Evolutionary conservation across 2,797 vertebrate genomes (phyloP).

Genomic region (Monodelphis domestica): DNA sequence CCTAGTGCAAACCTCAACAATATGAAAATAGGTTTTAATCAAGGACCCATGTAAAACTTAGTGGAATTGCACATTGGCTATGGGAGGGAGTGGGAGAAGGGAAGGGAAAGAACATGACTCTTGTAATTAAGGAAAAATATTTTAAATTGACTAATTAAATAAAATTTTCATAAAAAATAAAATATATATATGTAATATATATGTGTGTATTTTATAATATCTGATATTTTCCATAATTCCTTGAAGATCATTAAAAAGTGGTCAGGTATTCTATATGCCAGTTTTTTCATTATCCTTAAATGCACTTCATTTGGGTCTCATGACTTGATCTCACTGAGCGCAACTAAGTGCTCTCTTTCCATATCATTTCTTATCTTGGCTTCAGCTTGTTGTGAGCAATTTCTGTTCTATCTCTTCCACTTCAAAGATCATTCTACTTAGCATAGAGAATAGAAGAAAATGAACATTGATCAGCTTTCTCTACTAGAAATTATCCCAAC

Average conservation of each 20-base stretch:
- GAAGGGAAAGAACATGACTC: no score
- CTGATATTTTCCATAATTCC: neutral
- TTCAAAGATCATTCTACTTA: neutral
- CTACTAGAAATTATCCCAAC: neutral
- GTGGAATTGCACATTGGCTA: no score
- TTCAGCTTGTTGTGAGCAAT: neutral
- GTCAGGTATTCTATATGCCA: neutral
- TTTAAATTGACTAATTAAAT: no score
- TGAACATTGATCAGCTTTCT: neutral
- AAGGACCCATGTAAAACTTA: no score
- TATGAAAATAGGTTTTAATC: no score
- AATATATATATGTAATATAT: no score
- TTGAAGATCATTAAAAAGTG: neutral
- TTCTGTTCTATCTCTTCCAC: neutral
- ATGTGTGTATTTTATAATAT: neutral
- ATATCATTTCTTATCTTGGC: neutral
- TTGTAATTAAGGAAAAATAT: no score
- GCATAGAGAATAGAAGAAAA: neutral
- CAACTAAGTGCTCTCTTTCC: neutral
- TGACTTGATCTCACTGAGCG: neutral
- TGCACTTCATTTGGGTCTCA: neutral
- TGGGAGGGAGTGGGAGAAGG: no score
- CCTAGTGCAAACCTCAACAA: no score
- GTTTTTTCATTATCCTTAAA: neutral
- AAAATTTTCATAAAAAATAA: no score